Evolutionary conservation across 2,797 vertebrate genomes (phyloP), one percentile per base, ranked within the genome.

Genomic region (Alauda arvensis): DNA sequence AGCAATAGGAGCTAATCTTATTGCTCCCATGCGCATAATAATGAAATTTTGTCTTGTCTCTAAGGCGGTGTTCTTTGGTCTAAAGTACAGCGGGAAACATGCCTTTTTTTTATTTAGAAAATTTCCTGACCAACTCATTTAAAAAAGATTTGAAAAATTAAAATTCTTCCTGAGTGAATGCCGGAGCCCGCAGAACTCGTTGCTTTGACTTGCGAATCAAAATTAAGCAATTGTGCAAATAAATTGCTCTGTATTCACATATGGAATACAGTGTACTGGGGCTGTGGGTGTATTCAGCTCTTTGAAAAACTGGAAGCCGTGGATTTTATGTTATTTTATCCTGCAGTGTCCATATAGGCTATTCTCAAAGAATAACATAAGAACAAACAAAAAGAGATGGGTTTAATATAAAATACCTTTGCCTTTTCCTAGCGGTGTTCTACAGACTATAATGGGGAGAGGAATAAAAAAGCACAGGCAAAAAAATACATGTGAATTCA

Each of bases 401-500:
- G 89, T 91, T 94, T 94, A 93, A 96, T 96, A 89, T 90, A 95
- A 93, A 96, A 96, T 87, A 85, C 61, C 81, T 86, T 90, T 93
- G 87, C 91, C 67, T 96, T 95, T 96, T 96, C 85, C 91, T 91
- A 89, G 63, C 83, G 49, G 57, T 72, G 52, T 89, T 94, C 83
- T 85, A 93, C 85, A 67, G 89, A 87, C 77, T 86, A 83, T 93
- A 92, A 96, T 85, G 85, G 91, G 77, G 62, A 80, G 74, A 87
- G 77, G 18, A 56, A 53, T 51, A 68, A 68, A 82, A 76, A 93
- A 71, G 33, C 51, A 34, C 77, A 74, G 95, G 96, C 95, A 96
- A 97, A 97, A 96, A 97, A 97, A 97, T 97, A 97, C 98, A 98
- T 97, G 98, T 97, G 98, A 98, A 98, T 99, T 98, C 98, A 98